These are phyloP conservation scores for Pipra filicauda DNA, from an alignment of 2,113 vertebrate genomes.

Conservation along the genomic window DNA sequence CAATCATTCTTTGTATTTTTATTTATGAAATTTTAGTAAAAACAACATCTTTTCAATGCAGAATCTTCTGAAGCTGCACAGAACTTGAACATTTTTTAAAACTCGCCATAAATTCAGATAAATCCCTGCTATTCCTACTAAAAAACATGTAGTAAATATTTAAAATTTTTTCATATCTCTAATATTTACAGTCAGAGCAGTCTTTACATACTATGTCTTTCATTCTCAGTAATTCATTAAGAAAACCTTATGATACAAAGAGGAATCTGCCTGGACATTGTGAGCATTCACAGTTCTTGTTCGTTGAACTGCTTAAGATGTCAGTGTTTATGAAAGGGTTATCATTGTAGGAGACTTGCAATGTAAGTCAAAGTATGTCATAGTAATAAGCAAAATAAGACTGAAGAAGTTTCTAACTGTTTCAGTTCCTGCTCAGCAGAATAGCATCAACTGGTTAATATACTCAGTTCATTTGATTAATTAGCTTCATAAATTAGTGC, in stretches of 20 bases:
- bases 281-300: not conserved
- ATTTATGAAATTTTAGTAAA: not conserved
- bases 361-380: not conserved
- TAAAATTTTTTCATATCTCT: not conserved
- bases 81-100: not conserved
- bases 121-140: not conserved
- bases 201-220: not conserved
- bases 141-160: not conserved
- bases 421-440: constrained; percentile 34
- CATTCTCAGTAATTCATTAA: not conserved
- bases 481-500: constrained; percentile 44
- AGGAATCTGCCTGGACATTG: not conserved
- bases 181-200: not conserved
- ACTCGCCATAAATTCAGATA: not conserved
- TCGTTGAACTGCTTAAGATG: not conserved
- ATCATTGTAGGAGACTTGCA: not conserved
- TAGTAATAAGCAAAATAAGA: not conserved
- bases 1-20: not conserved
- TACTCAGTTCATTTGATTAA: constrained; percentile 47
- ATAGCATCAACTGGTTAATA: constrained; percentile 36
- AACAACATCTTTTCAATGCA: not conserved
- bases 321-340: not conserved
- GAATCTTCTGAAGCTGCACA: not conserved
- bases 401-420: not conserved
- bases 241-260: not conserved